Conservation (phyloP, 2,888 invertebrate genomes). For the Pseudeuparius sepicola region DNA sequence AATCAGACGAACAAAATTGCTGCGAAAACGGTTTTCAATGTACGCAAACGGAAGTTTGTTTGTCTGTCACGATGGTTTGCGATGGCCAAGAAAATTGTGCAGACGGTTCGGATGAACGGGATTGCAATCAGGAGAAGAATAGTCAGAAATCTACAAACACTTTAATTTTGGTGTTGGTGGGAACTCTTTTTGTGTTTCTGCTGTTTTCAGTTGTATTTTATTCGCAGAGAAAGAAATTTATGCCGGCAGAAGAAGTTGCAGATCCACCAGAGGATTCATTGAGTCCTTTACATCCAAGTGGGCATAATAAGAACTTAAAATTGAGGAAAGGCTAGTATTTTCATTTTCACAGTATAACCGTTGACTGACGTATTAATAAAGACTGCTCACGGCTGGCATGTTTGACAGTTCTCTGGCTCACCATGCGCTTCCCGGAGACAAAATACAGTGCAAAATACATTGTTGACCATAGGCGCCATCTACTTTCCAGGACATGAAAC, state of each 20-base stretch:
- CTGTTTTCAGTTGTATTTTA: conserved; percentile 26
- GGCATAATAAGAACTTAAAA: conserved; percentile 34
- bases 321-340: conserved; percentile 33
- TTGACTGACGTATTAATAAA: too few relatives aligned
- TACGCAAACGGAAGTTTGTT: conserved; percentile 63
- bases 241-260: conserved; percentile 35
- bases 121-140: conserved; percentile 47
- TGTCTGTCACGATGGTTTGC: conserved; percentile 57
- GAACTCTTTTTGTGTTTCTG: conserved; percentile 42
- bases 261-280: conserved; percentile 59
- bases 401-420: too few relatives aligned
- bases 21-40: conserved; percentile 62
- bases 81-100: conserved; percentile 70
- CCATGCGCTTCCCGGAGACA: too few relatives aligned
- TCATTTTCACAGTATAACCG: too few relatives aligned
- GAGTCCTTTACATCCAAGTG: conserved; percentile 42
- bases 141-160: conserved; percentile 41
- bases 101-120: conserved; percentile 70
- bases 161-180: conserved; percentile 45
- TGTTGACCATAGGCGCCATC: too few relatives aligned
- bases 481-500: too few relatives aligned
- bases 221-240: conserved; percentile 26
- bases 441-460: too few relatives aligned
- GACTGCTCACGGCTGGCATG: too few relatives aligned
- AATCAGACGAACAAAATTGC: conserved; percentile 58